Conservation (phyloP, 2,113 vertebrate species). For the Eulemur rufifrons region DNA sequence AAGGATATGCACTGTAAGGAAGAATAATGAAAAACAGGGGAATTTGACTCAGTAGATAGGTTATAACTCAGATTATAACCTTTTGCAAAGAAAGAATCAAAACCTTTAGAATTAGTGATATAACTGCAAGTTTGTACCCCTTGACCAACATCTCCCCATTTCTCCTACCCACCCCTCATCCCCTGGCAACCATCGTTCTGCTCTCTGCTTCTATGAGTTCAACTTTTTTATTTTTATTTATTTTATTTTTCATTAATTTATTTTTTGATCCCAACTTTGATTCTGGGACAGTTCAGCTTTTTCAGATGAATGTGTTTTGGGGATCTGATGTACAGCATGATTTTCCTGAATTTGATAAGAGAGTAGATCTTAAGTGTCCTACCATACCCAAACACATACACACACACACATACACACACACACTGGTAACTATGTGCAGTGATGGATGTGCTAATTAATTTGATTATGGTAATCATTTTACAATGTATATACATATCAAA, state of each 20-base stretch:
- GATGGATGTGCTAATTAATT: neutral
- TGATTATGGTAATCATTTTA: neutral
- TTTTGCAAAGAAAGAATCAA: slow-evolving; percentile 28
- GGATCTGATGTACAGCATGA: neutral
- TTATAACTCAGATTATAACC: slow-evolving; percentile 17
- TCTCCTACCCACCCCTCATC: neutral
- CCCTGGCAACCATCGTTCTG: neutral
- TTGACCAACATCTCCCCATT: neutral
- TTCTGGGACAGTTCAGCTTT: too few species aligned
- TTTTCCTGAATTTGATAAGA: neutral
- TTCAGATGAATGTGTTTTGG: neutral
- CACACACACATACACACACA: neutral
- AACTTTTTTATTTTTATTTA: neutral
- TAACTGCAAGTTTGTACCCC: neutral
- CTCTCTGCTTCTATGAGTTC: neutral
- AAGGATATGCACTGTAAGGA: neutral
- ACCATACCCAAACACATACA: neutral
- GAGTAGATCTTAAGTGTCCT: neutral
- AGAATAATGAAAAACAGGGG: neutral
- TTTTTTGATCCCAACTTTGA: too few species aligned
- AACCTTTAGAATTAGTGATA: neutral
- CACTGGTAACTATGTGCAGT: neutral
- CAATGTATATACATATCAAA: neutral
- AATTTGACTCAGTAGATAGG: neutral
- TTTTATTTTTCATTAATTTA: too few species aligned